A percentile compares a stretch with the other conserved stretches of the same genome.
Evolutionary conservation across 2,113 vertebrate genomes (phyloP).

Genomic region (Poeciliopsis retropinna): DNA sequence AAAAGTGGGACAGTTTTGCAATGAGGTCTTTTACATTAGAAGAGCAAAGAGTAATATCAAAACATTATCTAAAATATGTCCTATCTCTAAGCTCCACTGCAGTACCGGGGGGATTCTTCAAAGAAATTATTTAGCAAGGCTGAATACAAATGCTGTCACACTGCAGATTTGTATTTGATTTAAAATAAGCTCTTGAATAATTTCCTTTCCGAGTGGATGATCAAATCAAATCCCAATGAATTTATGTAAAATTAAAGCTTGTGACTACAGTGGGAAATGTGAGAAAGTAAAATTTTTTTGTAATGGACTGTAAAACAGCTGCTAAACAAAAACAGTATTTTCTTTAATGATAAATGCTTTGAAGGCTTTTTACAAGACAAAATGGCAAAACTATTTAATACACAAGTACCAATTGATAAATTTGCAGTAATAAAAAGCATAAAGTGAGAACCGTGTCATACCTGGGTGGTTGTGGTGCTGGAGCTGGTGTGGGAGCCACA

Average conservation of each 20-base stretch:
- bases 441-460: conserved; percentile 55
- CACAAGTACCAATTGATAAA: neutral
- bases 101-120: too few relatives aligned
- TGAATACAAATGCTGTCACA: too few relatives aligned
- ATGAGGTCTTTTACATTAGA: neutral
- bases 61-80: neutral
- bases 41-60: neutral
- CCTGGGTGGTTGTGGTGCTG: conserved; percentile 82
- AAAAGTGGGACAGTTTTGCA: neutral
- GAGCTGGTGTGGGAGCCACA: conserved; percentile 67
- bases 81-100: neutral
- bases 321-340: neutral
- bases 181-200: too few relatives aligned
- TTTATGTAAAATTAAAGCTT: too few relatives aligned
- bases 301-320: neutral
- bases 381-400: neutral
- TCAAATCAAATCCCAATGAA: too few relatives aligned
- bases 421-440: neutral
- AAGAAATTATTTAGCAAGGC: neutral
- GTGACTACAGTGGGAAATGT: too few relatives aligned
- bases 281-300: too few relatives aligned
- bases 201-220: too few relatives aligned
- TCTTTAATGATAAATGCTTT: too few relatives aligned
- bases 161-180: too few relatives aligned
- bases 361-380: too few relatives aligned